Evolutionary conservation across 2,113 vertebrate species (phyloP).

Genomic region (Dissostichus mawsoni): DNA sequence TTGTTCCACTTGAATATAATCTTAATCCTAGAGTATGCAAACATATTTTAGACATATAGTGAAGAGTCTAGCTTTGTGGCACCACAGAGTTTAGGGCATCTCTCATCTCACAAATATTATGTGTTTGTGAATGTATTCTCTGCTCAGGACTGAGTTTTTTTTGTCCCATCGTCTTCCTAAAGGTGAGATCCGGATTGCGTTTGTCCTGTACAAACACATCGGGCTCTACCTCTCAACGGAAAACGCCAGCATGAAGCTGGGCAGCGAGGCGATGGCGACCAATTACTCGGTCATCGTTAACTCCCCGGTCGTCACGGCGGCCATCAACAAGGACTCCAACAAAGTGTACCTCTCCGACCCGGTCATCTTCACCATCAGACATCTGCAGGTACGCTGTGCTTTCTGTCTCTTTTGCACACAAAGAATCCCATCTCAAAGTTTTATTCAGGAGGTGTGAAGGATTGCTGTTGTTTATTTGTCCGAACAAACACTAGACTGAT

Average conservation of each 20-base stretch:
- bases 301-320: slow-evolving; percentile 95
- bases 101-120: no score
- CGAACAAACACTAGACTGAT: slow-evolving; percentile 48
- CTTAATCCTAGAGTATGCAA: neutral
- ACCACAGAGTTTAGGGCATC: no score
- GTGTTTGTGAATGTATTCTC: no score
- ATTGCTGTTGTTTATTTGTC: slow-evolving; percentile 46
- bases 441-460: no score
- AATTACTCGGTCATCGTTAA: slow-evolving; percentile 98
- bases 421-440: no score
- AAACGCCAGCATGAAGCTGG: slow-evolving; percentile 97
- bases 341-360: slow-evolving; percentile 98
- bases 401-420: slow-evolving; percentile 12
- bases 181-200: slow-evolving; percentile 98
- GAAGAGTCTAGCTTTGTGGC: neutral
- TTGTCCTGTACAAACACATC: slow-evolving; percentile 97
- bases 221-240: slow-evolving; percentile 96
- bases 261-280: slow-evolving; percentile 92
- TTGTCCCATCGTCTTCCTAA: slow-evolving; percentile 17
- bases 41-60: no score
- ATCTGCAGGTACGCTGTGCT: slow-evolving; percentile 89
- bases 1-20: neutral
- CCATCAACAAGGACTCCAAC: slow-evolving; percentile 98
- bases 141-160: neutral
- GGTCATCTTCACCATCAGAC: slow-evolving; percentile 95